Percentiles rank a stretch among this genome's conserved stretches.
Evolutionary conservation across 1,140 invertebrate genomes (phyloP).

Genomic region (Doryteuthis pealeii): DNA sequence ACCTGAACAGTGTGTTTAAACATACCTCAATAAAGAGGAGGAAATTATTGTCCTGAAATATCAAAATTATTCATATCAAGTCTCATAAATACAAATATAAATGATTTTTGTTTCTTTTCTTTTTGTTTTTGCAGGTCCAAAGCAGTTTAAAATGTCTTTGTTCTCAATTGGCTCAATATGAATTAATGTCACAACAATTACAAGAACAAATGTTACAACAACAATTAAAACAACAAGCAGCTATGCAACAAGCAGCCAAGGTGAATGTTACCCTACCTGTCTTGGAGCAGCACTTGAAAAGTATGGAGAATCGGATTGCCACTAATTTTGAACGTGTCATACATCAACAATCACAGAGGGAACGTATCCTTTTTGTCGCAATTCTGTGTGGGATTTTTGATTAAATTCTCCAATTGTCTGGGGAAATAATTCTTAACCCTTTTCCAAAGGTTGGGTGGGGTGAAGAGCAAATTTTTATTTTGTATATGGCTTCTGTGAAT

Average conservation of each 20-base stretch:
- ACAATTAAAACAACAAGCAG: constrained; percentile 38
- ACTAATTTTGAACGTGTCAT: constrained; percentile 48
- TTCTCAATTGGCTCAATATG: background rate
- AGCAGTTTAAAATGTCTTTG: background rate
- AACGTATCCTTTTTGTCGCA: constrained; percentile 48
- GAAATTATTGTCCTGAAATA: too few relatives aligned
- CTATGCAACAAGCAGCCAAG: constrained; percentile 34
- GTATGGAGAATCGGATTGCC: constrained; percentile 42
- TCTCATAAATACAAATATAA: too few relatives aligned
- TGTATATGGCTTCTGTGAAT: too few relatives aligned
- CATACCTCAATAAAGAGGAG: too few relatives aligned
- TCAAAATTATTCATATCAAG: too few relatives aligned
- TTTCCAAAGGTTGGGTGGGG: too few relatives aligned
- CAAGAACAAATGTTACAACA: constrained; percentile 35
- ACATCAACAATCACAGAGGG: constrained; percentile 46
- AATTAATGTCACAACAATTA: constrained; percentile 15
- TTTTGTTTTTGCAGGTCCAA: background rate
- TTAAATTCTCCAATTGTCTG: too few relatives aligned
- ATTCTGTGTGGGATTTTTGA: too few relatives aligned
- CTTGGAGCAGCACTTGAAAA: constrained; percentile 47
- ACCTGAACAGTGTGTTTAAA: too few relatives aligned
- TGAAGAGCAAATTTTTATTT: too few relatives aligned
- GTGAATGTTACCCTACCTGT: constrained; percentile 22
- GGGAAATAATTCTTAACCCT: too few relatives aligned
- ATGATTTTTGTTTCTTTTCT: too few relatives aligned